Evolutionary conservation across 2,113 vertebrate genomes (phyloP), one percentile per base, ranked within the genome.

Genomic region (Pelodiscus sinensis): DNA sequence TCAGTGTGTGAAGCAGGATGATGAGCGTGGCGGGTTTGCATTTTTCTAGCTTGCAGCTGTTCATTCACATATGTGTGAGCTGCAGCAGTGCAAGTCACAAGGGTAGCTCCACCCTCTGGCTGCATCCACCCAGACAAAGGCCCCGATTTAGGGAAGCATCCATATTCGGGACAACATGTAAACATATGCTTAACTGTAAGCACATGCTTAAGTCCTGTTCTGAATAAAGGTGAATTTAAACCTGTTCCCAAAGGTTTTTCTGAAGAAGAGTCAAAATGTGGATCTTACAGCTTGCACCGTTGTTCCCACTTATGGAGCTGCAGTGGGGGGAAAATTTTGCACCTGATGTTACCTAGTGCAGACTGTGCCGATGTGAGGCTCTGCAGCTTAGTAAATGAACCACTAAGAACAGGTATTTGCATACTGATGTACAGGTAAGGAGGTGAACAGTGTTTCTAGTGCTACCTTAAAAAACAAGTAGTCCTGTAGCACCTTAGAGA

Each of bases 311-410:
- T 1, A 1, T 8, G 51, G 54, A 82, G 71, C 44, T 44, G 44
- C 10, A 65, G 88, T 79, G 31, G 84, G 5, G 27, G 85, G 56
- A 22, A 86, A 73, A 44, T 58, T 60, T 0, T 1, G 50, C 22
- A 4, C 55, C 27, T 13, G 62, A 18, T 81, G 29, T 35, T 14
- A 1, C 0, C 14, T 4, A 21, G 35, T 0, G 0, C 4, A 35
- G 44, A 29, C 0, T 6, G 44, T 44, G 14, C 2, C 54, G 6
- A 15, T 44, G 65, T 1, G 1, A 35, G 38, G 29, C 81, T 4
- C 4, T 81, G 65, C 21, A 0, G 0, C 3, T 24, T 51, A 38
- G 81, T 56, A 77, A n/a, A 38, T n/a, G 19, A 85, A 85, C 31
- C 29, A 24, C 16, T 18, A 15, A n/a, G 31, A 68, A 29, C 65